Evolutionary conservation across 2,113 vertebrate genomes (phyloP).

Genomic region (Phyllostomus discolor): DNA sequence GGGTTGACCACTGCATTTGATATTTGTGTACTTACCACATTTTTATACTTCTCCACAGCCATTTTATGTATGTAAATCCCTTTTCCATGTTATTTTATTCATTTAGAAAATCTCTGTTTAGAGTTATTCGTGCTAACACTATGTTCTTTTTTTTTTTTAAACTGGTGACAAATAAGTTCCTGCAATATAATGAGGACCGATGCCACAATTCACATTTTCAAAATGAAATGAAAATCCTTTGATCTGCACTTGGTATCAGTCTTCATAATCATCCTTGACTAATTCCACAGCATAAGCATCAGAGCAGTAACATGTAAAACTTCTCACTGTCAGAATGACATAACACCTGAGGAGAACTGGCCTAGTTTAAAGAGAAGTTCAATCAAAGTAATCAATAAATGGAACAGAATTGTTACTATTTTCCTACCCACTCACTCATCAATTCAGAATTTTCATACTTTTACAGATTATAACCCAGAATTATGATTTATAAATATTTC

Average conservation of each 20-base stretch:
- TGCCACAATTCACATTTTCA: slow-evolving; percentile 29
- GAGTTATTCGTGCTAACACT: slow-evolving; percentile 33
- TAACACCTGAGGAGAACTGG: background rate
- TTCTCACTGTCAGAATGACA: background rate
- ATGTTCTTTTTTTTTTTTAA: background rate
- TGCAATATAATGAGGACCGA: slow-evolving; percentile 24
- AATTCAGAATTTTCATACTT: background rate
- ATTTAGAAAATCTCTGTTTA: slow-evolving; percentile 26
- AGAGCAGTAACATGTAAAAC: background rate
- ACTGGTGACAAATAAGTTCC: background rate
- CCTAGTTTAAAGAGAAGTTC: slow-evolving; percentile 48
- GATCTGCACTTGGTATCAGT: slow-evolving; percentile 8
- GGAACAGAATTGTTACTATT: background rate
- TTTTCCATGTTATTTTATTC: background rate
- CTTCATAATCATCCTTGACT: slow-evolving; percentile 3
- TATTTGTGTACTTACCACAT: background rate
- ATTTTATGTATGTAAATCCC: background rate
- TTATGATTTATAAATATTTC: slow-evolving; percentile 12
- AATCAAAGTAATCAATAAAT: slow-evolving; percentile 59
- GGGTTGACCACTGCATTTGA: background rate
- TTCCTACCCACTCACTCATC: slow-evolving; percentile 1
- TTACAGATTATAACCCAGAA: background rate
- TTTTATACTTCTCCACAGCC: background rate
- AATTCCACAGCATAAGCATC: background rate
- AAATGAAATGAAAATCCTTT: slow-evolving; percentile 27